Evolutionary conservation across 1,140 invertebrate species (phyloP), one percentile per base, ranked within the genome.

Genomic region (Lordiphosa clarofinis): DNA sequence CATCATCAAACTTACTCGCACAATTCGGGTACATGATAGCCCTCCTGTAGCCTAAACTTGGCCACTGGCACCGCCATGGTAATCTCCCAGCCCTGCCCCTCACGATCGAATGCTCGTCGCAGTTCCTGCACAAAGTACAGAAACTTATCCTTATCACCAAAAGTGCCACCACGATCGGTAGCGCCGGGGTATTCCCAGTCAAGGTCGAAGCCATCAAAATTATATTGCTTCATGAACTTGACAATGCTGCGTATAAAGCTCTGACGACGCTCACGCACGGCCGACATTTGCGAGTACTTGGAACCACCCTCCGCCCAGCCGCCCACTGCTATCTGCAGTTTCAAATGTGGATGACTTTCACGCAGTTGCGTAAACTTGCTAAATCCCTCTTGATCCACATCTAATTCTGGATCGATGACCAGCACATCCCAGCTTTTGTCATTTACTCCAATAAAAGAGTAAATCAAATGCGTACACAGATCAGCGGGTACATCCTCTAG

Each of bases 171-270:
- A 11, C 95, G 91, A 88, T 96, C 95, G 0, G 94, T 92, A 0
- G 95, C 96, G 3, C 94, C 95, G 1, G 96, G 96, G 78, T 96
- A 96, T 88, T 96, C 88, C 95, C 95, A 96, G 73, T 96, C 95
- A 60, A 96, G 89, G 79, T 96, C 95, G 58, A 96, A 93, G 5
- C 95, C 95, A 84, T 96, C 95, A 59, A 96, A 96, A 7, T 92
- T 88, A 68, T 95, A 96, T 71, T 93, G 91, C 10, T 93, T 90
- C 91, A 96, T 92, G 69, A 95, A 96, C 69, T 91, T 93, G 92
- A 96, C 92, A 36, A 95, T 91, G 74, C 94, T 95, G 47, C 89
- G 90, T 42, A 96, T 93, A 84, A 97, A 96, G 1, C 91, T 90
- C 55, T 92, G 91, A 37, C 96, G 91, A 24, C 92, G 91, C 11